These are phyloP conservation scores for Microcaecilia unicolor DNA, from an alignment of 2,797 vertebrate species.

Conservation along the genomic window DNA sequence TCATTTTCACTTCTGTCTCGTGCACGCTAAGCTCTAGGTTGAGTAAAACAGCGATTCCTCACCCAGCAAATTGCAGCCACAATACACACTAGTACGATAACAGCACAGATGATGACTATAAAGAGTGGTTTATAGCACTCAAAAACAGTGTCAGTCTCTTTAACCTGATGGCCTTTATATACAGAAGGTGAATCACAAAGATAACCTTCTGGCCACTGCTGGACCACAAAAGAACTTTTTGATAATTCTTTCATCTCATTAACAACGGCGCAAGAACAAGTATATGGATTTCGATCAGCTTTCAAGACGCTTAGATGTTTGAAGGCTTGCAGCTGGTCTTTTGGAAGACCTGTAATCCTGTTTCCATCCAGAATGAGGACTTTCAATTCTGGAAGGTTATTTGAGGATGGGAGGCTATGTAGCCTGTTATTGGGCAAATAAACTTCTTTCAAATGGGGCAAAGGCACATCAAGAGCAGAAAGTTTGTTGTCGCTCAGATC, in stretches of 20 bases:
- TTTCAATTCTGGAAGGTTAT: slow-evolving; percentile 9
- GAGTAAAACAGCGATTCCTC: no score
- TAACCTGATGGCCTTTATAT: slow-evolving; percentile 8
- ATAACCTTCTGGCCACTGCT: slow-evolving; percentile 34
- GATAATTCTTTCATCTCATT: slow-evolving; percentile 19
- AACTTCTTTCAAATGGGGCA: slow-evolving; percentile 29
- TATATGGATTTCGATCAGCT: slow-evolving; percentile 21
- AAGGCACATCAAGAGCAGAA: slow-evolving; percentile 7
- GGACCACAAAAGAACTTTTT: not conserved
- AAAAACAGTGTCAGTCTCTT: slow-evolving; percentile 8
- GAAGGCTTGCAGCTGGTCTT: slow-evolving; percentile 9
- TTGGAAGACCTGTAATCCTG: not conserved
- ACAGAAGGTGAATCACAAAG: not conserved
- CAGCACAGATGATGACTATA: not conserved
- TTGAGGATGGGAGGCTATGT: slow-evolving; percentile 5
- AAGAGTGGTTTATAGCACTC: not conserved
- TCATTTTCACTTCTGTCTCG: no score
- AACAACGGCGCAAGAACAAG: slow-evolving; percentile 16
- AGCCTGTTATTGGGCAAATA: slow-evolving; percentile 46
- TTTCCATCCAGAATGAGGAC: slow-evolving; percentile 35
- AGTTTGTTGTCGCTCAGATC: slow-evolving; percentile 43
- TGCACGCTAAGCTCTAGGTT: no score
- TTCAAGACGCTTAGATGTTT: slow-evolving; percentile 9
- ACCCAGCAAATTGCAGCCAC: not conserved
- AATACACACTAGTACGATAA: not conserved